A percentile compares a stretch with the other conserved stretches of the same genome.
phyloP scores from a whole-genome alignment of 2,113 vertebrate genomes.

The Pterocles orientalis region DNA sequence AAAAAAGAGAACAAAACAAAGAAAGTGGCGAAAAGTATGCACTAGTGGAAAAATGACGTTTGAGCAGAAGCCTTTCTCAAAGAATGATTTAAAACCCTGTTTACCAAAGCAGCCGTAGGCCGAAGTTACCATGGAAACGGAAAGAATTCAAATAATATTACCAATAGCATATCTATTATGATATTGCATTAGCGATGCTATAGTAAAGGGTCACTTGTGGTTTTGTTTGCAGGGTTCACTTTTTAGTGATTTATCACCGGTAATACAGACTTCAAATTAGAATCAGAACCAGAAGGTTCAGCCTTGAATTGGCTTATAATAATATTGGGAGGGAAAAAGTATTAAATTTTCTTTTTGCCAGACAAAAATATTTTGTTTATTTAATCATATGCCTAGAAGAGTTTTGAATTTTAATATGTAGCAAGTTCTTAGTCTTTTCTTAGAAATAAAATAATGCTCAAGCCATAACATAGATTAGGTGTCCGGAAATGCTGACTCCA shows the following conservation, averaged over 20 bases:
- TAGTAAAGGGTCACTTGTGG: slow-evolving; percentile 14
- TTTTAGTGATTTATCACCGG: slow-evolving; percentile 23
- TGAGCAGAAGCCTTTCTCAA: slow-evolving; percentile 51
- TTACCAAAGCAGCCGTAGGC: slow-evolving; percentile 32
- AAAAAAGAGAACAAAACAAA: neutral
- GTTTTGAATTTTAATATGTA: neutral
- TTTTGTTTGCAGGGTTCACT: slow-evolving; percentile 36
- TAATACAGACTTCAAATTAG: neutral
- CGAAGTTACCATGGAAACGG: slow-evolving; percentile 64
- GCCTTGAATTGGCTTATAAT: neutral
- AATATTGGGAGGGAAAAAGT: neutral
- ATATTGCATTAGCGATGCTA: slow-evolving; percentile 9
- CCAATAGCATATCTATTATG: slow-evolving; percentile 35
- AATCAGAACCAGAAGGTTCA: neutral
- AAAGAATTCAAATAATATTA: slow-evolving; percentile 69
- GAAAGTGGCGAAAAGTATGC: neutral
- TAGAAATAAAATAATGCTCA: neutral
- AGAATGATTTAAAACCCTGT: slow-evolving; percentile 60
- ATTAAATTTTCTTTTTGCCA: neutral
- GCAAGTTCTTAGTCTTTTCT: neutral
- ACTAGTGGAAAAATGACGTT: neutral
- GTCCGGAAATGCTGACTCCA: neutral
- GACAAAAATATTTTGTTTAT: neutral
- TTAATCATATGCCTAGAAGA: neutral
- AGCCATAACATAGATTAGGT: neutral